phyloP scores from a whole-genome alignment of 2,888 invertebrate species.

The Cryptocephalus moraei region DNA sequence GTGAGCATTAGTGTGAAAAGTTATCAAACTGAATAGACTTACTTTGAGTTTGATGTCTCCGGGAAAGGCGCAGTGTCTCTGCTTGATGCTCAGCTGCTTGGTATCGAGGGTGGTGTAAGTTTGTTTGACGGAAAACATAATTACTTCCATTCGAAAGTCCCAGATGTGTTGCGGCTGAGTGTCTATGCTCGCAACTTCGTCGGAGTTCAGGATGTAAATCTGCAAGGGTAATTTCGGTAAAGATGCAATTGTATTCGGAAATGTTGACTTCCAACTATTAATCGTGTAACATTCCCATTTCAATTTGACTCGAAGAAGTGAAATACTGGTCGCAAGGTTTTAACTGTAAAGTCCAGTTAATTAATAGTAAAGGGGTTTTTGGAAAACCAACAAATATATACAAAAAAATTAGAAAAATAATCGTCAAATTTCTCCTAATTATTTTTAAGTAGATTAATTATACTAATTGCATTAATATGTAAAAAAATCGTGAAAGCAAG shows the following conservation, averaged over 20 bases:
- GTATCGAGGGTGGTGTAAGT: constrained; percentile 70
- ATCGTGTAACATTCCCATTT: too few relatives aligned
- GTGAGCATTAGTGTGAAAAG: neutral
- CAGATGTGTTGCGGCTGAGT: constrained; percentile 60
- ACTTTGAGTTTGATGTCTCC: constrained; percentile 49
- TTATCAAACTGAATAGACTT: neutral
- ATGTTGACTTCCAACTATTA: too few relatives aligned
- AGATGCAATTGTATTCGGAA: too few relatives aligned
- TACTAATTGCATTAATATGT: too few relatives aligned
- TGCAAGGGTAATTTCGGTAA: constrained; percentile 25
- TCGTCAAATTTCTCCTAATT: too few relatives aligned
- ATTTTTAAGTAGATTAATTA: too few relatives aligned
- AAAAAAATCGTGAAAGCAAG: too few relatives aligned
- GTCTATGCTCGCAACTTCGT: constrained; percentile 61
- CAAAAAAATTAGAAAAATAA: too few relatives aligned
- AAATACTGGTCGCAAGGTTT: neutral
- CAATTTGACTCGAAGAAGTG: neutral
- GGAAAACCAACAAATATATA: too few relatives aligned
- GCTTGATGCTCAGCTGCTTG: constrained; percentile 53
- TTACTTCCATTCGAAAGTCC: constrained; percentile 50
- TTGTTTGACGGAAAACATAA: constrained; percentile 61
- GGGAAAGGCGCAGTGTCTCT: constrained; percentile 62
- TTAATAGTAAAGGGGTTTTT: too few relatives aligned
- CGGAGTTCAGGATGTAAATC: constrained; percentile 57
- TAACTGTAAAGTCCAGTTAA: too few relatives aligned